Percentiles rank a stretch among this genome's conserved stretches.
phyloP scores from a whole-genome alignment of 2,888 invertebrate species.

The Drosophila glabriapex region DNA sequence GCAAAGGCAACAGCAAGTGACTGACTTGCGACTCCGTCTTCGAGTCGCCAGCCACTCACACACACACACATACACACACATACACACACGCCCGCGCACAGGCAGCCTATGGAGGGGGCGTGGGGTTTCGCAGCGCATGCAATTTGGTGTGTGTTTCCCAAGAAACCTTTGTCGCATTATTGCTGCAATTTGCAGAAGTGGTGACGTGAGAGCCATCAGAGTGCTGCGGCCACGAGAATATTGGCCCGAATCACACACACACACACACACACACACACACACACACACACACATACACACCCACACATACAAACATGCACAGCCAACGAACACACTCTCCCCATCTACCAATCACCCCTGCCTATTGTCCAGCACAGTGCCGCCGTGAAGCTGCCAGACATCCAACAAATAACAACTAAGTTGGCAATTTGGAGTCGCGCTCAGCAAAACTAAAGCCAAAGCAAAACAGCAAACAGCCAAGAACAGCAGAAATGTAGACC shows the following conservation, averaged over 20 bases:
- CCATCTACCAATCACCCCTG: background rate
- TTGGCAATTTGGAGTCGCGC: slow-evolving; percentile 76
- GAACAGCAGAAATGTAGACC: slow-evolving; percentile 35
- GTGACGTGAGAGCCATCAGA: slow-evolving; percentile 79
- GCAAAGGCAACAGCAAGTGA: slow-evolving; percentile 34
- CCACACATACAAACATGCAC: background rate
- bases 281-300: slow-evolving; percentile 26
- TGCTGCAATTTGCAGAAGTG: slow-evolving; percentile 79
- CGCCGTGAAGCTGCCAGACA: slow-evolving; percentile 60
- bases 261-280: slow-evolving; percentile 29
- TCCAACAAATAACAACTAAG: slow-evolving; percentile 78
- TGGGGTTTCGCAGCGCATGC: slow-evolving; percentile 57
- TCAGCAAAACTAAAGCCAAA: slow-evolving; percentile 48
- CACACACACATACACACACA: background rate
- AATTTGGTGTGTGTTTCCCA: slow-evolving; percentile 79
- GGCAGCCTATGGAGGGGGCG: background rate
- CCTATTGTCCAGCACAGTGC: slow-evolving; percentile 27
- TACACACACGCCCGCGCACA: background rate
- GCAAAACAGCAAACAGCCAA: slow-evolving; percentile 20
- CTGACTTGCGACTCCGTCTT: slow-evolving; percentile 66
- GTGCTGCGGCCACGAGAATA: slow-evolving; percentile 73
- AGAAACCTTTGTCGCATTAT: slow-evolving; percentile 79
- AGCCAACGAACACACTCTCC: background rate
- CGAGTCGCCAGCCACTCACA: slow-evolving; percentile 52
- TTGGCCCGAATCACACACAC: slow-evolving; percentile 53